A percentile compares a stretch with the other conserved stretches of the same genome.
Evolutionary conservation across 2,797 vertebrate species (phyloP).

Genomic region (Tadarida brasiliensis): DNA sequence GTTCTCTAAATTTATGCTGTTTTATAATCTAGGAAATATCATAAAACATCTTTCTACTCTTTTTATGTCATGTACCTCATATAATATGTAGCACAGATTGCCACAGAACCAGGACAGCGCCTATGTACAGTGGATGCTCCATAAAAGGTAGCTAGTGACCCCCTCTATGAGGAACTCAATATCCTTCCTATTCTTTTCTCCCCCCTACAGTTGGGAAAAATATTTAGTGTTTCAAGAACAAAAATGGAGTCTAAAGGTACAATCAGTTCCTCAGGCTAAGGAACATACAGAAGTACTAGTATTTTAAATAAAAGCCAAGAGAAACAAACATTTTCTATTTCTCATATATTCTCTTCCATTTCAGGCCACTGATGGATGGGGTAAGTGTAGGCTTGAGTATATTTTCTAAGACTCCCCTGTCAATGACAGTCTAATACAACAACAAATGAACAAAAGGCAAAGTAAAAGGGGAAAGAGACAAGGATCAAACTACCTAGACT

Average conservation of each 20-base stretch:
- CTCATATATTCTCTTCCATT: background rate
- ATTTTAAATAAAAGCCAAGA: conserved; percentile 37
- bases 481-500: background rate
- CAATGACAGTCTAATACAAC: background rate
- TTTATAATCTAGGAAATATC: background rate
- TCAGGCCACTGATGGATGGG: background rate
- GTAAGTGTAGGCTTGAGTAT: background rate
- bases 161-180: background rate
- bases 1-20: background rate
- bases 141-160: background rate
- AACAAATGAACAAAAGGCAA: background rate
- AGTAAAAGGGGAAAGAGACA: background rate
- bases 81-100: background rate
- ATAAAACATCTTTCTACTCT: background rate
- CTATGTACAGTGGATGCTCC: background rate
- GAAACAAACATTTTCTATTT: background rate
- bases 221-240: background rate
- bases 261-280: background rate
- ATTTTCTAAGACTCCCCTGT: background rate
- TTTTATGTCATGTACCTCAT: background rate
- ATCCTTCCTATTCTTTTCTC: background rate
- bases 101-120: background rate
- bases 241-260: background rate
- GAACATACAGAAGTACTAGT: background rate
- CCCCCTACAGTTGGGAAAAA: background rate